Evolutionary conservation across 2,888 invertebrate species (phyloP).

Genomic region (Lapara coniferarum): DNA sequence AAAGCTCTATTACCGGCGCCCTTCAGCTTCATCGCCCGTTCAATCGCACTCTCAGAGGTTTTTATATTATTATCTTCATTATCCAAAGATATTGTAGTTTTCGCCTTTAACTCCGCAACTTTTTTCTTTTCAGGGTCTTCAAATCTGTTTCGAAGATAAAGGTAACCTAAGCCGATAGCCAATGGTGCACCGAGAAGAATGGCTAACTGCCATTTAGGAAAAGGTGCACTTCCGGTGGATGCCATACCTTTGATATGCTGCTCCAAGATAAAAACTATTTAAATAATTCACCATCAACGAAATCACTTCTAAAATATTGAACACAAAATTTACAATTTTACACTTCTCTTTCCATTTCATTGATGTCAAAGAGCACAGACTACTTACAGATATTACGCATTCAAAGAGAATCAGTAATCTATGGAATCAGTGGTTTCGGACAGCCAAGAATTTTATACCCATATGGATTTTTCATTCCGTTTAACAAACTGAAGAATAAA

Average conservation of each 20-base stretch:
- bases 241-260: slow-evolving; percentile 62
- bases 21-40: slow-evolving; percentile 91
- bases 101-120: slow-evolving; percentile 77
- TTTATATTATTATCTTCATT: slow-evolving; percentile 77
- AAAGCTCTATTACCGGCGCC: slow-evolving; percentile 95
- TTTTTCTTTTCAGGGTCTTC: slow-evolving; percentile 81
- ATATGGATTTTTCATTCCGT: no score
- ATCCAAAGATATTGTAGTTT: slow-evolving; percentile 85
- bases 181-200: slow-evolving; percentile 92
- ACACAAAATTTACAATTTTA: slow-evolving; percentile 60
- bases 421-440: no score
- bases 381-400: no score
- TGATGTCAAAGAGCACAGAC: slow-evolving; percentile 51
- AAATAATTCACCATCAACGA: slow-evolving; percentile 70
- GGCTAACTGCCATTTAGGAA: slow-evolving; percentile 94
- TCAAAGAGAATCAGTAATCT: no score
- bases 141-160: slow-evolving; percentile 86
- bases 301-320: slow-evolving; percentile 45
- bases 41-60: slow-evolving; percentile 84
- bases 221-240: slow-evolving; percentile 82
- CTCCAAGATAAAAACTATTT: slow-evolving; percentile 50
- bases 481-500: no score
- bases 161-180: slow-evolving; percentile 91
- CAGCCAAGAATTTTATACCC: no score
- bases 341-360: slow-evolving; percentile 62